These are phyloP conservation scores for Aphis gossypii DNA, from an alignment of 1,140 invertebrate genomes.

Conservation along the genomic window DNA sequence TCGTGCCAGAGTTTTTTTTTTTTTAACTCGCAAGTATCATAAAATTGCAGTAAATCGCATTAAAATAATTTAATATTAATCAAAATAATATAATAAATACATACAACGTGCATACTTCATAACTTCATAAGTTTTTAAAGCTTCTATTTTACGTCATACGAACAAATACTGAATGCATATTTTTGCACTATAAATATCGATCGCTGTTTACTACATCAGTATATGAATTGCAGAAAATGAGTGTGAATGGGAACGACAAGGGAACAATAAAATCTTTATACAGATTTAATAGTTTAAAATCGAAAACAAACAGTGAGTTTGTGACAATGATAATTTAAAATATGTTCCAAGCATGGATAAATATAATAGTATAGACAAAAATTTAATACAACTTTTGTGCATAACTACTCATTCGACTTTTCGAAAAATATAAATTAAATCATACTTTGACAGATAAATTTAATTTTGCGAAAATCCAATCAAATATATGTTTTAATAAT, in stretches of 20 bases:
- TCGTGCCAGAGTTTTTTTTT: not conserved
- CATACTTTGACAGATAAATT: not conserved
- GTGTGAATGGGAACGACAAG: not conserved
- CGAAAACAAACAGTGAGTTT: not conserved
- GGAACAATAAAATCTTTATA: not conserved
- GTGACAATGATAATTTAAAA: not conserved
- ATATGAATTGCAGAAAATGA: not conserved
- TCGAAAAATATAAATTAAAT: not conserved
- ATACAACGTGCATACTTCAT: not conserved
- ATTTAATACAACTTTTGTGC: not conserved
- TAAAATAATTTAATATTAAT: not conserved
- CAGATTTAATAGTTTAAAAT: not conserved
- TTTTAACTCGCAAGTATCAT: not conserved
- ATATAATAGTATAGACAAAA: not conserved
- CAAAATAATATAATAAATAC: not conserved
- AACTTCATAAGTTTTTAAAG: not conserved
- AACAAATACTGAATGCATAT: not conserved
- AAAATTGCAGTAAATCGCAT: not conserved
- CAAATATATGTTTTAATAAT: not conserved
- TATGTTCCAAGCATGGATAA: not conserved
- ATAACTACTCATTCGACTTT: not conserved
- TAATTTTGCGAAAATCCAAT: not conserved
- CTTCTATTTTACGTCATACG: not conserved
- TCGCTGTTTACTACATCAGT: not conserved
- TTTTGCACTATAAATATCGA: not conserved